These are phyloP conservation scores for Timandra comae DNA, from an alignment of 2,888 invertebrate species.

Conservation along the genomic window DNA sequence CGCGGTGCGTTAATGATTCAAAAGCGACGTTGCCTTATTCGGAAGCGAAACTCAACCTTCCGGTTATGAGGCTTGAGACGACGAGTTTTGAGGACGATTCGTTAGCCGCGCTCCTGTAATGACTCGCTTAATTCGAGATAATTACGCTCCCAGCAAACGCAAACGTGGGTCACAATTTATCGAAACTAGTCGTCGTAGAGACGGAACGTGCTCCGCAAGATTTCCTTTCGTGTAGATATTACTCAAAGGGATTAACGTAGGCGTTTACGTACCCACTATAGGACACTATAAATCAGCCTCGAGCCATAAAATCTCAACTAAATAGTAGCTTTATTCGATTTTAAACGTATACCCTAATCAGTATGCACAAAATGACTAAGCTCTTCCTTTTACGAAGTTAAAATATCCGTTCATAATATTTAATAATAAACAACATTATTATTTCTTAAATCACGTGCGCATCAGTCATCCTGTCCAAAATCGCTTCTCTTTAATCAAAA, in stretches of 20 bases:
- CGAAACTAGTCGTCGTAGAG: constrained; percentile 34
- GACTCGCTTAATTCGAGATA: constrained; percentile 70
- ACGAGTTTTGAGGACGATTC: constrained; percentile 40
- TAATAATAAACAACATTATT: constrained; percentile 61
- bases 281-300: constrained; percentile 46
- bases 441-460: constrained; percentile 58
- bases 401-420: constrained; percentile 67
- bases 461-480: constrained; percentile 66
- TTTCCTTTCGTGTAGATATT: constrained; percentile 35
- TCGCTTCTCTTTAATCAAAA: constrained; percentile 64
- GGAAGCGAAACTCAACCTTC: constrained; percentile 64
- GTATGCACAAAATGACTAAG: constrained; percentile 52
- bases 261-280: constrained; percentile 44
- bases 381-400: constrained; percentile 67
- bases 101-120: constrained; percentile 60
- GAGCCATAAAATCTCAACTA: constrained; percentile 44
- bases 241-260: constrained; percentile 38
- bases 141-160: constrained; percentile 56
- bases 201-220: constrained; percentile 31
- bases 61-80: constrained; percentile 48
- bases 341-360: constrained; percentile 54
- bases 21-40: constrained; percentile 36
- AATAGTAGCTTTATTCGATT: constrained; percentile 54
- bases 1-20: constrained; percentile 53
- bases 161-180: constrained; percentile 59